Evolutionary conservation across 2,888 invertebrate genomes (phyloP).

Genomic region (Busseola fusca): DNA sequence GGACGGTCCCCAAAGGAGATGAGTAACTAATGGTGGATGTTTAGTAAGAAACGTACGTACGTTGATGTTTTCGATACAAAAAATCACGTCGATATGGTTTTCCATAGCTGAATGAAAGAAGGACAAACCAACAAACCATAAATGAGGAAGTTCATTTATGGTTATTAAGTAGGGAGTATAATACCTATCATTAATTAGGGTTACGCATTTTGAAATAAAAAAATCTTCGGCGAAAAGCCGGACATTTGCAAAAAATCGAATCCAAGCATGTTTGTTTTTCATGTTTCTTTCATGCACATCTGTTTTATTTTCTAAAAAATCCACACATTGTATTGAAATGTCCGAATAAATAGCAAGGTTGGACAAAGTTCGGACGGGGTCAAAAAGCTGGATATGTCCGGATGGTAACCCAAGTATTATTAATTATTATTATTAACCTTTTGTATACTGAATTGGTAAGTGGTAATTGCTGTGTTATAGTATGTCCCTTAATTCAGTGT

Average conservation of each 20-base stretch:
- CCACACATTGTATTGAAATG: not conserved
- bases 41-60: too few relatives aligned
- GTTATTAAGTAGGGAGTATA: not conserved
- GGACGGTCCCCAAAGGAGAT: too few relatives aligned
- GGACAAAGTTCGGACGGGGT: not conserved
- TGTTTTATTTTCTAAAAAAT: not conserved
- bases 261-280: not conserved
- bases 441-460: too few relatives aligned
- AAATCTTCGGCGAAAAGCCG: not conserved
- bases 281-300: not conserved
- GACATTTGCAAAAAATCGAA: not conserved
- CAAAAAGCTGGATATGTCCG: too few relatives aligned
- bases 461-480: too few relatives aligned
- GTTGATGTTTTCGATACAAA: not conserved
- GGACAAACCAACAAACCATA: not conserved
- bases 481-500: too few relatives aligned
- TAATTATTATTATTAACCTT: too few relatives aligned
- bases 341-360: not conserved
- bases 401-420: too few relatives aligned
- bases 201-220: not conserved
- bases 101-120: not conserved
- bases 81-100: not conserved
- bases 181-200: not conserved
- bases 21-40: too few relatives aligned
- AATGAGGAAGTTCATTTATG: too few relatives aligned